Conservation (phyloP, 2,113 vertebrate genomes). For the Oreochromis spilurus region DNA sequence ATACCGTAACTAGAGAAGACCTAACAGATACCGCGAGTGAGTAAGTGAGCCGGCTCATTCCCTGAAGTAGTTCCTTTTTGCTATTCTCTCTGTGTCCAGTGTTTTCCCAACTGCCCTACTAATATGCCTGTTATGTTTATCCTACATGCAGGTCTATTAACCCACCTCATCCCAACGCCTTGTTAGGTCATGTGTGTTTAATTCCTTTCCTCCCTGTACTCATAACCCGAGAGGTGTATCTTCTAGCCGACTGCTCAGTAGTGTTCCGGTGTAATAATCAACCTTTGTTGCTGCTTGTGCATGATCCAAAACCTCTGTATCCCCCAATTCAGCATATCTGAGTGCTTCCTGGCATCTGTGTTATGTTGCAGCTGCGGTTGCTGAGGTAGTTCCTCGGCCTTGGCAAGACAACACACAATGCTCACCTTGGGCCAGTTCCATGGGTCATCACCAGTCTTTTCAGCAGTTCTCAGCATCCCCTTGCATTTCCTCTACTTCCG, state of each 20-base stretch:
- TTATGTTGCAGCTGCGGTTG: neutral
- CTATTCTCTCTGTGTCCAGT: neutral
- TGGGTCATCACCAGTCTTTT: conserved; percentile 2
- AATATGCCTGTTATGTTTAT: neutral
- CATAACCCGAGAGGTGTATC: neutral
- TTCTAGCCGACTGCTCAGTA: neutral
- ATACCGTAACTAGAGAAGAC: conserved; percentile 34
- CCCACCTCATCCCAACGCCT: neutral
- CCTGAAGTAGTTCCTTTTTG: neutral
- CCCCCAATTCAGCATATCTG: conserved; percentile 3
- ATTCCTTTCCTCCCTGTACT: neutral
- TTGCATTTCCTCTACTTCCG: neutral
- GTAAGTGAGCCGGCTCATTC: neutral
- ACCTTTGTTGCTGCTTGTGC: neutral
- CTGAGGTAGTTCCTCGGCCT: conserved; percentile 8
- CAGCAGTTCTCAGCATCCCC: neutral
- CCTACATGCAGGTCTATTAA: neutral
- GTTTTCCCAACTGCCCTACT: neutral
- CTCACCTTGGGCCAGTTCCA: conserved; percentile 5
- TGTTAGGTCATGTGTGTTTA: neutral
- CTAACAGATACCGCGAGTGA: conserved; percentile 10
- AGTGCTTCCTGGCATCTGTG: conserved; percentile 22
- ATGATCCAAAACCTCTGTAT: conserved; percentile 5
- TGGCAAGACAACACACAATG: neutral
- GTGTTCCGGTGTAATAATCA: neutral